A percentile compares a stretch with the other conserved stretches of the same genome.
phyloP scores from a whole-genome alignment of 2,888 invertebrate species.

The Trichopria drosophilae region DNA sequence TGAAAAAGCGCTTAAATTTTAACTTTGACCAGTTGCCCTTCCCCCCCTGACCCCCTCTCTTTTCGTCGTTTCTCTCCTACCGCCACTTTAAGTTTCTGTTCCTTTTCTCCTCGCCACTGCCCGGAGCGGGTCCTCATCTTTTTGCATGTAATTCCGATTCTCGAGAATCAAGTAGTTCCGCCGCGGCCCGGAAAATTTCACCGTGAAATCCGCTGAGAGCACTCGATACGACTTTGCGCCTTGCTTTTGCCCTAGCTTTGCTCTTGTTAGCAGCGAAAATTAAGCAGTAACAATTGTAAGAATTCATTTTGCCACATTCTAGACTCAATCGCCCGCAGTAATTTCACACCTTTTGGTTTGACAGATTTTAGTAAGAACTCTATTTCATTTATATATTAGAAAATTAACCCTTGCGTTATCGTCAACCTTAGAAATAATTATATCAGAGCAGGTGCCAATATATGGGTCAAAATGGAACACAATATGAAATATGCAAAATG shows the following conservation, averaged over 20 bases:
- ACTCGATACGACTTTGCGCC: constrained; percentile 30
- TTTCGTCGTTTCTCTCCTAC: background rate
- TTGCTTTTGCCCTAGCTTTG: constrained; percentile 8
- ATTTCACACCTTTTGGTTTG: too few species aligned
- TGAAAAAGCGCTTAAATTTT: constrained; percentile 31
- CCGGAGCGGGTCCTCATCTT: constrained; percentile 16
- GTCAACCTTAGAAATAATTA: too few species aligned
- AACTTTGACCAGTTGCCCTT: constrained; percentile 27
- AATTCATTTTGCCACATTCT: too few species aligned
- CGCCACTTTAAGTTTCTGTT: background rate
- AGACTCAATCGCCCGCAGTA: too few species aligned
- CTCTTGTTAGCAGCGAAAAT: too few species aligned
- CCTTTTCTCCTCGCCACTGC: constrained; percentile 10
- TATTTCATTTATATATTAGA: too few species aligned
- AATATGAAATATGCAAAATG: too few species aligned
- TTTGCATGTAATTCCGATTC: constrained; percentile 29
- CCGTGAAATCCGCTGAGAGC: constrained; percentile 20
- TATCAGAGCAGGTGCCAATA: too few species aligned
- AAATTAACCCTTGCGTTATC: too few species aligned
- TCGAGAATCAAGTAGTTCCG: constrained; percentile 13
- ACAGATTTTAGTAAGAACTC: too few species aligned
- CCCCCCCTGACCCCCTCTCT: background rate
- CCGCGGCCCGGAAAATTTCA: constrained; percentile 19
- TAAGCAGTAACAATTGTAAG: too few species aligned
- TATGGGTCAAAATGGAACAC: too few species aligned